Conservation (phyloP, 2,888 invertebrate species). For the Heliconius ethilla region DNA sequence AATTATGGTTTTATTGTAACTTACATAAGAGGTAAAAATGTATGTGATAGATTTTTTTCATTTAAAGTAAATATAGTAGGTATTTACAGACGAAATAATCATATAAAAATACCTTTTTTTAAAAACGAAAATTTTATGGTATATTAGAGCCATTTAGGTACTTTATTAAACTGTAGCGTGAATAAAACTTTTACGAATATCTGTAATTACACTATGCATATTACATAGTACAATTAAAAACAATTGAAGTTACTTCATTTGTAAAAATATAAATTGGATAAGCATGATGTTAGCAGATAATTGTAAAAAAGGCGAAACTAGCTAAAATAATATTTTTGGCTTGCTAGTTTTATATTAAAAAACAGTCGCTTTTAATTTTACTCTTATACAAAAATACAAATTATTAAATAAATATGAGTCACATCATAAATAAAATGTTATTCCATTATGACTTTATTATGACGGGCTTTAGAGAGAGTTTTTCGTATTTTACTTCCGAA, state of each 20-base stretch:
- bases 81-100: not conserved
- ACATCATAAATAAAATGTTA: slow-evolving; percentile 11
- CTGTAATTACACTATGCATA: not conserved
- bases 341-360: not conserved
- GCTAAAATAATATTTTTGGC: not conserved
- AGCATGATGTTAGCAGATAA: not conserved
- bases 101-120: not conserved
- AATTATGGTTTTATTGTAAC: slow-evolving; percentile 11
- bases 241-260: slow-evolving; percentile 10
- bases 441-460: not conserved
- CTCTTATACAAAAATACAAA: not conserved
- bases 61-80: not conserved
- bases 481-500: slow-evolving; percentile 35
- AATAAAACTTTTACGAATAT: not conserved
- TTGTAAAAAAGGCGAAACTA: not conserved
- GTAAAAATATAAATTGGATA: not conserved
- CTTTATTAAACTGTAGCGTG: not conserved
- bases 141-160: not conserved
- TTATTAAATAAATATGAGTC: slow-evolving; percentile 1
- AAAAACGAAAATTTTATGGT: not conserved
- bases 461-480: slow-evolving; percentile 24
- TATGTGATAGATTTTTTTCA: not conserved
- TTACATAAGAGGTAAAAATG: not conserved
- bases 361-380: not conserved
- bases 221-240: not conserved